These are phyloP conservation scores for Stenolophus ochropezus DNA, from an alignment of 2,888 invertebrate genomes.

Conservation along the genomic window DNA sequence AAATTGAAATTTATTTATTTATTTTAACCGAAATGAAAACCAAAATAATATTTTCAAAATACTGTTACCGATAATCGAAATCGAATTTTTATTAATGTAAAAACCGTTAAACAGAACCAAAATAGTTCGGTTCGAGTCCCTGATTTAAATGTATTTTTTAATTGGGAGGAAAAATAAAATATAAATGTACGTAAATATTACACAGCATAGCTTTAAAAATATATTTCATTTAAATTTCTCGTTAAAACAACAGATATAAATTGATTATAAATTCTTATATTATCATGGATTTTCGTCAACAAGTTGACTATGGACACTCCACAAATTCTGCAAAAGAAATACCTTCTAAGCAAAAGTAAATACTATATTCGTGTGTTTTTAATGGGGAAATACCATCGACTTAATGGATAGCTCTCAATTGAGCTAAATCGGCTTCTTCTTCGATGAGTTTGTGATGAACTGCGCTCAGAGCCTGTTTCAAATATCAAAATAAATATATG, in stretches of 20 bases:
- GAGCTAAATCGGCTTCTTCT: constrained; percentile 73
- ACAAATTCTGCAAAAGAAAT: constrained; percentile 73
- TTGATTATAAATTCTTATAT: constrained; percentile 13
- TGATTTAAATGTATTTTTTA: no score
- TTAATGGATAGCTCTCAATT: constrained; percentile 71
- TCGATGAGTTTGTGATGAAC: constrained; percentile 90
- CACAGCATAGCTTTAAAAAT: constrained; percentile 37
- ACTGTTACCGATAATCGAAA: no score
- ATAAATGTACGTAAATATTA: background rate
- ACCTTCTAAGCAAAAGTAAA: background rate
- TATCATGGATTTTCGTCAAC: constrained; percentile 71
- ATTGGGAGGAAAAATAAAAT: background rate
- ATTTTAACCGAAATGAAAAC: no score
- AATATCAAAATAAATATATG: constrained; percentile 59
- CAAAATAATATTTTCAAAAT: no score
- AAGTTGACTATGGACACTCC: constrained; percentile 73
- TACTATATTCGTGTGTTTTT: background rate
- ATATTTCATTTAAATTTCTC: constrained; percentile 50
- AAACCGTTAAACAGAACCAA: no score
- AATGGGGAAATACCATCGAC: constrained; percentile 33
- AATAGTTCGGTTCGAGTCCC: no score
- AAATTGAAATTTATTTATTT: no score
- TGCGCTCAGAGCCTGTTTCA: constrained; percentile 84
- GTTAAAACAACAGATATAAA: constrained; percentile 46
- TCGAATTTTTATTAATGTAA: no score